phyloP scores from a whole-genome alignment of 2,888 invertebrate genomes.

The Euplexia lucipara region DNA sequence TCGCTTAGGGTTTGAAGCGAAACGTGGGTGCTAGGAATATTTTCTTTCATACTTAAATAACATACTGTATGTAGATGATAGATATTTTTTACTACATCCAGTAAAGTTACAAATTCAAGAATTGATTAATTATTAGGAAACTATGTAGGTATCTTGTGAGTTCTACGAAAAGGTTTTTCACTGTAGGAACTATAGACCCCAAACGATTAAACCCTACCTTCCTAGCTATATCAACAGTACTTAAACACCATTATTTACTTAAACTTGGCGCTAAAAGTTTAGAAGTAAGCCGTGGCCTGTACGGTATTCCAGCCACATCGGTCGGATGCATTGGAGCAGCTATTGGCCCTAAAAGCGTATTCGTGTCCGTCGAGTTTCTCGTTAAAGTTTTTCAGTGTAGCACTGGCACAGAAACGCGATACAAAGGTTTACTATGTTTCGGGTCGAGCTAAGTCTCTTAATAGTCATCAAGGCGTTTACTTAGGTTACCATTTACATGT shows the following conservation, averaged over 20 bases:
- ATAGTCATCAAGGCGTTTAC: constrained; percentile 22
- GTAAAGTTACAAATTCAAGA: no score
- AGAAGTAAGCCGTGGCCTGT: constrained; percentile 68
- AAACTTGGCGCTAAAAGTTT: constrained; percentile 57
- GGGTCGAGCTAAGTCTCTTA: constrained; percentile 15
- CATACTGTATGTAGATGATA: no score
- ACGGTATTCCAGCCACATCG: constrained; percentile 61
- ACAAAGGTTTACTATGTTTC: constrained; percentile 50
- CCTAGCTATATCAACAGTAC: not conserved
- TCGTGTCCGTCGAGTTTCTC: constrained; percentile 80
- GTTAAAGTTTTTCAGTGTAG: constrained; percentile 76
- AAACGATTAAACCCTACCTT: not conserved
- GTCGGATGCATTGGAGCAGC: constrained; percentile 63
- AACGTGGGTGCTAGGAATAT: not conserved
- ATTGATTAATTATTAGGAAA: no score
- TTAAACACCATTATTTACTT: constrained; percentile 23
- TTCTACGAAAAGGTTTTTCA: not conserved
- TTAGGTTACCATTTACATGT: not conserved
- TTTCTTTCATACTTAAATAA: no score
- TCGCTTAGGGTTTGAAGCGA: constrained; percentile 2
- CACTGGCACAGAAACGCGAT: constrained; percentile 55
- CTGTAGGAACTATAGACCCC: not conserved
- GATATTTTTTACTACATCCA: no score
- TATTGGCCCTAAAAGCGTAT: constrained; percentile 82
- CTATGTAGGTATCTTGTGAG: no score